Conservation (phyloP, 2,888 invertebrate species). For the Boloria selene region DNA sequence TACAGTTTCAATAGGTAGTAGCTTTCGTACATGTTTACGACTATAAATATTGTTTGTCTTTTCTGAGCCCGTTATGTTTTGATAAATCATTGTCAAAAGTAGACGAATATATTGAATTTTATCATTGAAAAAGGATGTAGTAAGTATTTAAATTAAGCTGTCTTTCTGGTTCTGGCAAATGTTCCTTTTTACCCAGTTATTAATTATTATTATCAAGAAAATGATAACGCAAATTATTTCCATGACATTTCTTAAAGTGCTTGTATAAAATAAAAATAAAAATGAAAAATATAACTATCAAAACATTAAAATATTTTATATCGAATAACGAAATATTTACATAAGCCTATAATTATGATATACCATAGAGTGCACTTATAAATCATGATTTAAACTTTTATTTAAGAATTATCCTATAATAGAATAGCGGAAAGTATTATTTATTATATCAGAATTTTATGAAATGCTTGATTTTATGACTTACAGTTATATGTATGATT, state of each 20-base stretch:
- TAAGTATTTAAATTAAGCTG: background rate
- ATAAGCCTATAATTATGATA: background rate
- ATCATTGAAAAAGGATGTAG: conserved; percentile 22
- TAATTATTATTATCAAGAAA: no score
- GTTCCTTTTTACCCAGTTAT: background rate
- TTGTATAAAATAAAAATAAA: background rate
- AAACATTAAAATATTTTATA: background rate
- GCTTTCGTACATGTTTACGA: conserved; percentile 25
- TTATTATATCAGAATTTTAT: background rate
- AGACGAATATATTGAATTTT: background rate
- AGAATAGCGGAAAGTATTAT: background rate
- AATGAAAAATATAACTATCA: background rate
- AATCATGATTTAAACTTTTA: conserved; percentile 3
- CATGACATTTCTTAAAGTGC: no score
- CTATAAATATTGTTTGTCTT: conserved; percentile 33
- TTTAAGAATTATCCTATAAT: background rate
- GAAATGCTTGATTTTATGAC: background rate
- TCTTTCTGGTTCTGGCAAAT: background rate
- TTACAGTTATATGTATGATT: background rate
- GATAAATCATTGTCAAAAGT: conserved; percentile 36
- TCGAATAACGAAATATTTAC: background rate
- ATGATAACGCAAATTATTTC: no score
- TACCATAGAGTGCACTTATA: background rate
- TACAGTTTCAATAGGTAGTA: conserved; percentile 40
- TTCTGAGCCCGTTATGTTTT: conserved; percentile 22